phyloP scores from a whole-genome alignment of 1,140 invertebrate species.

The Drosophila funebris region DNA sequence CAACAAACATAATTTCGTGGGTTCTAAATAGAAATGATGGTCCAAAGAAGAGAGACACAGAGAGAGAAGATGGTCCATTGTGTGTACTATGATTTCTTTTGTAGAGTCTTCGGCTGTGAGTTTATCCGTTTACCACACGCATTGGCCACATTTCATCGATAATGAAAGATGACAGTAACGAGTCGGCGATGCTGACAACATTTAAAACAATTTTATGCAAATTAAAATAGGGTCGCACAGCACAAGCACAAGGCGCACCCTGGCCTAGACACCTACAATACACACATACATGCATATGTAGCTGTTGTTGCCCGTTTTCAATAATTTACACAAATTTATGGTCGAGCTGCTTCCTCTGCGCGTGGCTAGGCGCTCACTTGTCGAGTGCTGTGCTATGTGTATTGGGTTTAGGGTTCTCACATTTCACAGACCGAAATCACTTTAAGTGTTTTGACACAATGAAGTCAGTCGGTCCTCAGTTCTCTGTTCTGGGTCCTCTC shows the following conservation, averaged over 20 bases:
- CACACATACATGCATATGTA: slow-evolving; percentile 2
- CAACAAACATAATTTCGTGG: slow-evolving; percentile 52
- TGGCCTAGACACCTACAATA: slow-evolving; percentile 67
- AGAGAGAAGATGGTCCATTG: not conserved
- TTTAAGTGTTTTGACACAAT: slow-evolving; percentile 76
- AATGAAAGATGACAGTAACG: slow-evolving; percentile 83
- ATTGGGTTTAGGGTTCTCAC: slow-evolving; percentile 43
- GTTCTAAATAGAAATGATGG: slow-evolving; percentile 74
- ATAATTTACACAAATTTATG: slow-evolving; percentile 78
- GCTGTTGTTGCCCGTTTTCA: slow-evolving; percentile 37
- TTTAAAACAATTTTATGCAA: slow-evolving; percentile 82
- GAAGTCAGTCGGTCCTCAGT: slow-evolving; percentile 62
- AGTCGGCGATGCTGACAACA: slow-evolving; percentile 73
- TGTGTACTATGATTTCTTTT: not conserved
- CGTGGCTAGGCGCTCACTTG: slow-evolving; percentile 49
- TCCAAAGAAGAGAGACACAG: not conserved
- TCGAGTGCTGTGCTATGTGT: slow-evolving; percentile 9
- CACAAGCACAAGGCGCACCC: slow-evolving; percentile 42
- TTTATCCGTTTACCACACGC: slow-evolving; percentile 56
- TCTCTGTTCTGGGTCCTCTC: not conserved
- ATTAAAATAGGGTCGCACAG: slow-evolving; percentile 68
- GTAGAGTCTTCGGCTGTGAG: slow-evolving; percentile 2
- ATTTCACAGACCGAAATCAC: slow-evolving; percentile 65
- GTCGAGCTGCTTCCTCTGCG: slow-evolving; percentile 44
- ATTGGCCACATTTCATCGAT: slow-evolving; percentile 76